Conservation (phyloP, 2,113 vertebrate species). For the Dinomys branickii region DNA sequence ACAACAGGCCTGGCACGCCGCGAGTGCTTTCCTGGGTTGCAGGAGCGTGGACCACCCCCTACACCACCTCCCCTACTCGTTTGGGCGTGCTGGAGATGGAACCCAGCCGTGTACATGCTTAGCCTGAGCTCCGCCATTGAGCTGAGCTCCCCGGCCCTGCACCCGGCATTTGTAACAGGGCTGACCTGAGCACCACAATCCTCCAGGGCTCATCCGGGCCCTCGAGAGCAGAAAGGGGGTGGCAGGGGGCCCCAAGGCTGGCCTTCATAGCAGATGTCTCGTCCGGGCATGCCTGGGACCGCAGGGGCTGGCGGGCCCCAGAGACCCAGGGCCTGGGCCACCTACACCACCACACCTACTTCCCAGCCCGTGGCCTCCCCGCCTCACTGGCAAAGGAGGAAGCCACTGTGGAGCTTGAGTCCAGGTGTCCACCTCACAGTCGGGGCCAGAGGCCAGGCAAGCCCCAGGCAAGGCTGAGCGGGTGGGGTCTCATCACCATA, state of each 20-base stretch:
- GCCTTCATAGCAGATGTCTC: background rate
- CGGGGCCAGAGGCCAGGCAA: background rate
- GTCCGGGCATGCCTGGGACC: accelerated
- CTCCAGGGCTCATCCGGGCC: background rate
- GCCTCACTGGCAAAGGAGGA: background rate
- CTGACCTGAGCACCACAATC: background rate
- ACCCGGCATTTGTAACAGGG: background rate
- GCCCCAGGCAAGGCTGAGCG: slow-evolving; percentile 3
- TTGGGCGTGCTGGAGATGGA: background rate
- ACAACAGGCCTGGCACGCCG: accelerated
- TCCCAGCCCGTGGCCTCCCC: background rate
- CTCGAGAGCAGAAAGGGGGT: background rate
- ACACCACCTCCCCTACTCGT: no score
- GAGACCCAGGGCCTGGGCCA: background rate
- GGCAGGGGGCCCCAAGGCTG: background rate
- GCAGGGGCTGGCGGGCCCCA: accelerated
- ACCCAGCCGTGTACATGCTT: no score
- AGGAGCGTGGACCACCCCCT: background rate
- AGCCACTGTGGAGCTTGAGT: background rate
- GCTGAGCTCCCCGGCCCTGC: background rate
- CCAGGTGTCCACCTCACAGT: background rate
- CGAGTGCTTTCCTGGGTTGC: background rate
- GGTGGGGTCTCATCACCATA: background rate
- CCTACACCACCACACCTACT: background rate
- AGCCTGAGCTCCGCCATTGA: background rate